Percentiles rank a stretch among this genome's conserved stretches.
These are phyloP conservation scores for Dione vanillae DNA, from an alignment of 2,888 invertebrate genomes.

Conservation along the genomic window DNA sequence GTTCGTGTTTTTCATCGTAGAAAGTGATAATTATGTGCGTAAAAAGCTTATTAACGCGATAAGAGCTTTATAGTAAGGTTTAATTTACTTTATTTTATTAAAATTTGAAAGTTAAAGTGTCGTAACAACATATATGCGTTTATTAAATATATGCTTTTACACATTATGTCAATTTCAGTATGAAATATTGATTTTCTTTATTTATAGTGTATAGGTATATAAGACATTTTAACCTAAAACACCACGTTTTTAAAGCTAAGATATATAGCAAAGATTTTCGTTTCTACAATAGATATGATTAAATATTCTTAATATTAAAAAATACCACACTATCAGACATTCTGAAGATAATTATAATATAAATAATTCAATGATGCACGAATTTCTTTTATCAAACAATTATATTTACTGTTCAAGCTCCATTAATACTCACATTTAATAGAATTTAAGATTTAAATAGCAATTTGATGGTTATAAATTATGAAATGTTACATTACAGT, in stretches of 20 bases:
- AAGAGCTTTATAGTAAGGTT: slow-evolving; percentile 5
- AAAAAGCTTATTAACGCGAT: slow-evolving; percentile 14
- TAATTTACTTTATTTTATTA: slow-evolving; percentile 2
- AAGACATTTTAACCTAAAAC: too few relatives aligned
- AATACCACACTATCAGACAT: too few relatives aligned
- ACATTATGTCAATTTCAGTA: not conserved
- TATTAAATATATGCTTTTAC: not conserved
- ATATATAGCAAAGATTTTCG: too few relatives aligned
- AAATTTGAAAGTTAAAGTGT: not conserved
- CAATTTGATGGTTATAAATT: slow-evolving; percentile 36
- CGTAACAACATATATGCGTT: not conserved
- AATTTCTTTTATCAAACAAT: too few relatives aligned
- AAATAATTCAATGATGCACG: too few relatives aligned
- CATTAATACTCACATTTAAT: not conserved
- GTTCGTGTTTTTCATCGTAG: not conserved
- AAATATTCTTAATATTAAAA: too few relatives aligned
- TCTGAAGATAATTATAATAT: too few relatives aligned
- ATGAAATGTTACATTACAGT: slow-evolving; percentile 38
- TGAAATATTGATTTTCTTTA: not conserved
- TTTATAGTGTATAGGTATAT: too few relatives aligned
- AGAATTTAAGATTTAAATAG: slow-evolving; percentile 12
- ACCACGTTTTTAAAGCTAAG: too few relatives aligned
- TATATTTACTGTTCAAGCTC: not conserved
- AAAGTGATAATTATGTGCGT: slow-evolving; percentile 22
- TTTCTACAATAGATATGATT: too few relatives aligned